Percentiles rank a stretch among this genome's conserved stretches.
These are phyloP conservation scores for Drosophila nasuta DNA, from an alignment of 1,140 invertebrate species.

Conservation along the genomic window DNA sequence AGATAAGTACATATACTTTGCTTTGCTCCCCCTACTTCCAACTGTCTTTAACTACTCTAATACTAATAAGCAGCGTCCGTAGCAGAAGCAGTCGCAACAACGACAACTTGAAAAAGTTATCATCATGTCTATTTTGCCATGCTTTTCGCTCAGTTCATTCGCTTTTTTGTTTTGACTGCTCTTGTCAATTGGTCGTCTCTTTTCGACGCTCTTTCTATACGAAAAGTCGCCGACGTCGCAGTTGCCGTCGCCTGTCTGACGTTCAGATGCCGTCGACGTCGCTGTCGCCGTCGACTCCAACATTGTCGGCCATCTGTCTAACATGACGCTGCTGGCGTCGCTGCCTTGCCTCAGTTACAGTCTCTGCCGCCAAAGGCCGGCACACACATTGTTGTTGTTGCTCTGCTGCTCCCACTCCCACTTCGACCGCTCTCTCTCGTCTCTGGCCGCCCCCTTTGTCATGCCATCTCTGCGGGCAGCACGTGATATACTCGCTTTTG, in stretches of 20 bases:
- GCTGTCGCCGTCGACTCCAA: slow-evolving; percentile 26
- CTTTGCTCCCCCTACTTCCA: not conserved
- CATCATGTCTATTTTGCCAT: slow-evolving; percentile 42
- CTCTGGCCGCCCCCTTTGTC: slow-evolving; percentile 2
- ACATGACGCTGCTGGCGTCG: slow-evolving; percentile 48
- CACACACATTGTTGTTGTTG: slow-evolving; percentile 52
- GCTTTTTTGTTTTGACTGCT: slow-evolving; percentile 77
- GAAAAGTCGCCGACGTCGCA: slow-evolving; percentile 53
- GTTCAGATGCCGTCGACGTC: slow-evolving; percentile 46
- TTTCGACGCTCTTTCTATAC: slow-evolving; percentile 75
- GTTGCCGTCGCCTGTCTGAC: slow-evolving; percentile 43
- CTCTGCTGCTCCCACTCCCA: slow-evolving; percentile 30
- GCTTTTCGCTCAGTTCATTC: slow-evolving; percentile 59
- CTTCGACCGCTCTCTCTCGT: not conserved
- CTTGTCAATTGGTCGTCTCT: slow-evolving; percentile 48
- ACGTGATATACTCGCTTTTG: slow-evolving; percentile 80
- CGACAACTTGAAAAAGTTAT: slow-evolving; percentile 43
- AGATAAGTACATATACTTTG: not conserved
- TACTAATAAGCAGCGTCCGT: slow-evolving; percentile 19
- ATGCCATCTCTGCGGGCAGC: slow-evolving; percentile 56
- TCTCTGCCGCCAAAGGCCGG: slow-evolving; percentile 77
- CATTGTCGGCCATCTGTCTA: slow-evolving; percentile 56
- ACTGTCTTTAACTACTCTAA: slow-evolving; percentile 4
- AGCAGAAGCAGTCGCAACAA: slow-evolving; percentile 21
- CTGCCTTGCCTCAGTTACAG: slow-evolving; percentile 35